Percentiles rank a stretch among this genome's conserved stretches.
These are phyloP conservation scores for Phocoena phocoena DNA, from an alignment of 2,113 vertebrate genomes.

Conservation along the genomic window DNA sequence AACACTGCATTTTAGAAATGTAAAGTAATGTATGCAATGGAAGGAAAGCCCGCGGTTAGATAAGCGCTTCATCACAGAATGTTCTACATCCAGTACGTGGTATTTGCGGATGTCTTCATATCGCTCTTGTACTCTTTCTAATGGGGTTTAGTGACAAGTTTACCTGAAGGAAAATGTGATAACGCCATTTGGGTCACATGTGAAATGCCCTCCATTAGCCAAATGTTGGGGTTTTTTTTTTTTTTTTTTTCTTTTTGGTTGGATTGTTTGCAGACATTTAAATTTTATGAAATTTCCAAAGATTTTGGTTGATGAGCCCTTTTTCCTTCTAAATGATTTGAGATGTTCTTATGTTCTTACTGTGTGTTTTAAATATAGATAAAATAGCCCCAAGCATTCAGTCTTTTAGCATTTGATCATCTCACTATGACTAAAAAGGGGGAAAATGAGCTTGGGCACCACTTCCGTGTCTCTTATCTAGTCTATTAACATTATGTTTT, in stretches of 20 bases:
- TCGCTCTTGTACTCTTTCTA: conserved; percentile 32
- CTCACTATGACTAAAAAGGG: not conserved
- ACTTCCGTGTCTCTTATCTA: not conserved
- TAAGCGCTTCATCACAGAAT: not conserved
- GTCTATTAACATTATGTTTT: not conserved
- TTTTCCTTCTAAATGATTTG: conserved; percentile 56
- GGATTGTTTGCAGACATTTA: conserved; percentile 34
- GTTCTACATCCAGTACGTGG: not conserved
- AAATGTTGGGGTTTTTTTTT: not conserved
- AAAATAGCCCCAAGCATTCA: conserved; percentile 70
- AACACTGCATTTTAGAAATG: not conserved
- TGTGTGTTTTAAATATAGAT: conserved; percentile 79
- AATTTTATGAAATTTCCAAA: conserved; percentile 32
- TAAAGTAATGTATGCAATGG: not conserved
- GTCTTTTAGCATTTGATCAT: conserved; percentile 71
- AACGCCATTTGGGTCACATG: conserved; percentile 54
- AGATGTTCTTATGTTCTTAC: conserved; percentile 75
- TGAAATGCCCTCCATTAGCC: conserved; percentile 41
- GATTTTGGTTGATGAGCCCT: conserved; percentile 44
- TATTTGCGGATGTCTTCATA: not conserved
- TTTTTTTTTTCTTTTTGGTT: conserved; percentile 26
- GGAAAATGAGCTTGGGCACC: not conserved
- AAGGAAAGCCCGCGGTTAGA: not conserved
- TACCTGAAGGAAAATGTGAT: conserved; percentile 52
- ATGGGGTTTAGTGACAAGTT: conserved; percentile 51